Conservation (phyloP, 2,113 vertebrate species). For the Crotophaga sulcirostris region DNA sequence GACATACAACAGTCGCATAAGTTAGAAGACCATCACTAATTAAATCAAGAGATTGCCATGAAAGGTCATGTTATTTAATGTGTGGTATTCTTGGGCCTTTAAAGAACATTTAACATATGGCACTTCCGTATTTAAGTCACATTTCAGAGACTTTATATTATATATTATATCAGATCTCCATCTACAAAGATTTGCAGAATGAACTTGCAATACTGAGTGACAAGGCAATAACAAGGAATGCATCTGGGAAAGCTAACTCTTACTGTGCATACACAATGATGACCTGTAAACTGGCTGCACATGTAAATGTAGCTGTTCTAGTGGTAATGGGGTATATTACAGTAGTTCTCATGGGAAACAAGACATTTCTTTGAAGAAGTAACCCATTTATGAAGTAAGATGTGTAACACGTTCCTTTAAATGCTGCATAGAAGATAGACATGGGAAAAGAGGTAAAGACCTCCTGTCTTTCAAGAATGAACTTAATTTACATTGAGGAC, state of each 20-base stretch:
- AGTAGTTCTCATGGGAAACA: background rate
- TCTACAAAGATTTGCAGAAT: background rate
- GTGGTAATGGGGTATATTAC: background rate
- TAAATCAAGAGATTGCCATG: background rate
- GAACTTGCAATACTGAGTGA: background rate
- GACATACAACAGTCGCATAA: slow-evolving; percentile 11
- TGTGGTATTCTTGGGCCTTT: background rate
- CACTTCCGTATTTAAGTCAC: background rate
- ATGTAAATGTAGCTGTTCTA: background rate
- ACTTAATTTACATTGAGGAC: background rate
- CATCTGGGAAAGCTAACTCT: background rate
- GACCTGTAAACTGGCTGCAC: background rate
- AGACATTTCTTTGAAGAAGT: background rate
- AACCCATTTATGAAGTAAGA: background rate
- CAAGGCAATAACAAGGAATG: background rate
- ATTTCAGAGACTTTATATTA: background rate
- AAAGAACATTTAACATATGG: slow-evolving; percentile 6
- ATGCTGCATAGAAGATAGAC: background rate
- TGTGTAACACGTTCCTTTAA: background rate
- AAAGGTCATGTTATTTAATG: slow-evolving; percentile 32
- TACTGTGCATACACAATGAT: background rate
- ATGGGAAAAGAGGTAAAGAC: background rate
- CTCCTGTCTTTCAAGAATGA: background rate
- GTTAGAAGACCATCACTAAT: background rate
- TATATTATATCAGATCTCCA: background rate